A percentile compares a stretch with the other conserved stretches of the same genome.
Conservation (phyloP, 1,140 invertebrate genomes). For the Anthonomus grandis region DNA sequence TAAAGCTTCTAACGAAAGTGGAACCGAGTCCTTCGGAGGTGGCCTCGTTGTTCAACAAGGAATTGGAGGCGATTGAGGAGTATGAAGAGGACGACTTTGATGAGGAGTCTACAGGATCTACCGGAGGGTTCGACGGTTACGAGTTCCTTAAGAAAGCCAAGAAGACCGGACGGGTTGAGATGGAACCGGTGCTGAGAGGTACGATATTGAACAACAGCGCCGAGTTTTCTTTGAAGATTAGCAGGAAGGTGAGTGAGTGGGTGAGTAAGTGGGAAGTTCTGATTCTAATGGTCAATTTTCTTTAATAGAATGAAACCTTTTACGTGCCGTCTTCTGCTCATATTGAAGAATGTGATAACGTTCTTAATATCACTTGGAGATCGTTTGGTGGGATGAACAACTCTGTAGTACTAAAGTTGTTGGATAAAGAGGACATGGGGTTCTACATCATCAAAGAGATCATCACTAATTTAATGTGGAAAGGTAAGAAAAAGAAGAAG, state of each 20-base stretch:
- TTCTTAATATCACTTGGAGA: conserved; percentile 29
- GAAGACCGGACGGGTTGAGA: no score
- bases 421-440: conserved; percentile 5
- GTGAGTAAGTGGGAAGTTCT: neutral
- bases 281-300: neutral
- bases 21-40: no score
- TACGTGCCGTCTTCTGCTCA: conserved; percentile 22
- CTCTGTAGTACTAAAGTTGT: conserved; percentile 20
- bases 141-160: no score
- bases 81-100: no score
- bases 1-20: no score
- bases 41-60: no score
- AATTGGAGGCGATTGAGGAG: no score
- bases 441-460: conserved; percentile 20
- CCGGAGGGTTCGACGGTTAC: no score
- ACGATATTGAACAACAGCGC: conserved; percentile 18
- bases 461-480: conserved; percentile 4
- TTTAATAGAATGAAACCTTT: conserved; percentile 23
- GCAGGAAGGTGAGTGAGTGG: conserved; percentile 18
- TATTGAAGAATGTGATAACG: conserved; percentile 2
- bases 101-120: no score
- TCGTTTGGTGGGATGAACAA: conserved; percentile 14
- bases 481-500: conserved; percentile 10
- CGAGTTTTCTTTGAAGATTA: conserved; percentile 23
- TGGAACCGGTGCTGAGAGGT: conserved; percentile 4